phyloP scores from a whole-genome alignment of 2,888 invertebrate species.

The Caenorhabditis wallacei region DNA sequence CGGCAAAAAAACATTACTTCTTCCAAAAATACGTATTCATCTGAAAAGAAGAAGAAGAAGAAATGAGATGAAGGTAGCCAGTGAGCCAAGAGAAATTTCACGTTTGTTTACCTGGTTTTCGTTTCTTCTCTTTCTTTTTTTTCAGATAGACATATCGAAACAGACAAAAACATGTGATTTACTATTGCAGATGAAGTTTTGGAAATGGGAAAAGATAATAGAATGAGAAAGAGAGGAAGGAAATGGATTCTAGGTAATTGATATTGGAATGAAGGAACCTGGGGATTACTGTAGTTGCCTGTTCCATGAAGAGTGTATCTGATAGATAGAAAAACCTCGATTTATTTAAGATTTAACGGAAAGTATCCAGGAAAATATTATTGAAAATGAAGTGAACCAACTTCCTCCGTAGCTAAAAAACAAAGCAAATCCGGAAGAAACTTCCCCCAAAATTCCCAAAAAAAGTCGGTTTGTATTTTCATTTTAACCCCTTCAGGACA shows the following conservation, averaged over 20 bases:
- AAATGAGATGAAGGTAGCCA: constrained; percentile 1
- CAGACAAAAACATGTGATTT: neutral
- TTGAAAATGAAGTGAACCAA: neutral
- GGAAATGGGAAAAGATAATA: too few species aligned
- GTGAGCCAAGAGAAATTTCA: constrained; percentile 4
- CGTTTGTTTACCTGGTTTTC: neutral
- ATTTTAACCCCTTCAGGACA: neutral
- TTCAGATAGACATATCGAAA: neutral
- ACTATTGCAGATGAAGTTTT: neutral
- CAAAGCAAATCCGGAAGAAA: neutral
- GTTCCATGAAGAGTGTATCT: too few species aligned
- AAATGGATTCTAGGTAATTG: too few species aligned
- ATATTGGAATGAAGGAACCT: too few species aligned
- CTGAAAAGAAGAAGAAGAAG: constrained; percentile 9
- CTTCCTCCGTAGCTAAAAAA: neutral
- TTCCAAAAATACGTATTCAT: constrained; percentile 2
- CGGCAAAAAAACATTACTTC: neutral
- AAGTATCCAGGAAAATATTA: neutral
- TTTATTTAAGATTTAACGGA: neutral
- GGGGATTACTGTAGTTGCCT: too few species aligned
- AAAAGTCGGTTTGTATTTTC: constrained; percentile 3
- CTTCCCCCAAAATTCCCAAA: neutral
- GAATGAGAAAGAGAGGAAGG: too few species aligned
- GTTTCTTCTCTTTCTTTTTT: neutral
- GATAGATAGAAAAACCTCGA: too few species aligned